Conservation (phyloP, 2,888 invertebrate species). For the Endotricha flammealis region DNA sequence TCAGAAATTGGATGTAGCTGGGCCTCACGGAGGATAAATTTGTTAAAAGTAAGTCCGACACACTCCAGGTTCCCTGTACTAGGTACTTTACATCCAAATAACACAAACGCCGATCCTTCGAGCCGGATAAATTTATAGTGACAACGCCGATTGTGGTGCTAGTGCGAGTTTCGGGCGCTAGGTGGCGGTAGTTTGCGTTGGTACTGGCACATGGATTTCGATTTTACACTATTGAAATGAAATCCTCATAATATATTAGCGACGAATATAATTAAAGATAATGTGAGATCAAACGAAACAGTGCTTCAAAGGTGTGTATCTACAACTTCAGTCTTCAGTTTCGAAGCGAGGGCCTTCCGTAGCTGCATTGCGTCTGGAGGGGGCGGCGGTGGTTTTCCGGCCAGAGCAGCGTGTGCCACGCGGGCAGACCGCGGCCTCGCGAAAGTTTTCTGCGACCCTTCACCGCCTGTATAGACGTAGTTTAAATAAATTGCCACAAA, state of each 20-base stretch:
- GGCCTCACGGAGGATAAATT: no score
- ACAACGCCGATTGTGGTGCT: constrained; percentile 56
- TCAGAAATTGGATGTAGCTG: no score
- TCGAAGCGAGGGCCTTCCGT: constrained; percentile 89
- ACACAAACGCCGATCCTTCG: no score
- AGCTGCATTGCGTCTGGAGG: constrained; percentile 84
- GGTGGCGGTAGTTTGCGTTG: constrained; percentile 44
- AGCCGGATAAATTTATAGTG: constrained; percentile 35
- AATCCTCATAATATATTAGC: constrained; percentile 12
- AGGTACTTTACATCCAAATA: no score
- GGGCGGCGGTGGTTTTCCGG: constrained; percentile 65
- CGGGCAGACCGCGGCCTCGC: constrained; percentile 85
- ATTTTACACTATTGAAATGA: no score
- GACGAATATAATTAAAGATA: constrained; percentile 9
- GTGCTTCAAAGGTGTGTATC: constrained; percentile 54
- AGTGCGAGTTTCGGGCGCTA: constrained; percentile 61
- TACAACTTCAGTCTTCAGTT: constrained; percentile 91
- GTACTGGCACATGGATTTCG: constrained; percentile 20
- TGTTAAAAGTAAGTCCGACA: no score
- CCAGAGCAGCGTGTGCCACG: constrained; percentile 83
- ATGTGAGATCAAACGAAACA: no score
- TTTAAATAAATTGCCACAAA: no score
- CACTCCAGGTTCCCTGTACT: no score
- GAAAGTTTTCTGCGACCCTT: constrained; percentile 61
- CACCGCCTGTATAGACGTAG: constrained; percentile 75